Conservation (phyloP, 1,140 invertebrate genomes). For the Parapsyche elsis region DNA sequence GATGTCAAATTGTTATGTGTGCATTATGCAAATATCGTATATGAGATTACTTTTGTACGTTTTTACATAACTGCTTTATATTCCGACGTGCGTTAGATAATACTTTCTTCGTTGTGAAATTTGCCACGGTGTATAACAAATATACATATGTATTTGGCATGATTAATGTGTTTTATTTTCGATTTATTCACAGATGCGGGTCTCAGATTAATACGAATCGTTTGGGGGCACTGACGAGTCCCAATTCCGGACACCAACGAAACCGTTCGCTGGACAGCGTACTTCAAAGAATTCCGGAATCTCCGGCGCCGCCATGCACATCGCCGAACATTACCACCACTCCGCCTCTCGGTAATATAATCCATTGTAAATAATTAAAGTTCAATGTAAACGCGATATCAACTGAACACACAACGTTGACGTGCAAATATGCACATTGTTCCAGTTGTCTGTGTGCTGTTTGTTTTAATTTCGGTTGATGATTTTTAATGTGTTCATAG, state of each 20-base stretch:
- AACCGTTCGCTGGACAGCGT: constrained; percentile 90
- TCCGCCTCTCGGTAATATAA: constrained; percentile 49
- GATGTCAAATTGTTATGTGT: not conserved
- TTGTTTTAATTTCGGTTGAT: not conserved
- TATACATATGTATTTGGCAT: not conserved
- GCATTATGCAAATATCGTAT: not conserved
- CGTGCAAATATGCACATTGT: not conserved
- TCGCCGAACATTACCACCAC: constrained; percentile 46
- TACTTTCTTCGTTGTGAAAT: not conserved
- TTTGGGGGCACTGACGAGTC: not conserved
- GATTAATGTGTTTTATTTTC: not conserved
- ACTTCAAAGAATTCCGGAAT: constrained; percentile 85
- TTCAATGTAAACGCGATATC: not conserved
- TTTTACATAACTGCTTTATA: not conserved
- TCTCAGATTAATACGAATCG: constrained; percentile 31
- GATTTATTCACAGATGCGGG: constrained; percentile 40
- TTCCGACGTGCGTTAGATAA: not conserved
- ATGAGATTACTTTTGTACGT: not conserved
- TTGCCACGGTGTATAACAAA: not conserved
- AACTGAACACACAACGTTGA: not conserved
- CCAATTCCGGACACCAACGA: constrained; percentile 77
- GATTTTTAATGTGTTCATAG: constrained; percentile 61
- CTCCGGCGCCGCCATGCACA: constrained; percentile 82
- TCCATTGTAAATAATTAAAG: not conserved
- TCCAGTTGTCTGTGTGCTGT: not conserved